Evolutionary conservation across 2,888 invertebrate species (phyloP), one percentile per base, ranked within the genome.

Genomic region (Didymodactylos carnosus): DNA sequence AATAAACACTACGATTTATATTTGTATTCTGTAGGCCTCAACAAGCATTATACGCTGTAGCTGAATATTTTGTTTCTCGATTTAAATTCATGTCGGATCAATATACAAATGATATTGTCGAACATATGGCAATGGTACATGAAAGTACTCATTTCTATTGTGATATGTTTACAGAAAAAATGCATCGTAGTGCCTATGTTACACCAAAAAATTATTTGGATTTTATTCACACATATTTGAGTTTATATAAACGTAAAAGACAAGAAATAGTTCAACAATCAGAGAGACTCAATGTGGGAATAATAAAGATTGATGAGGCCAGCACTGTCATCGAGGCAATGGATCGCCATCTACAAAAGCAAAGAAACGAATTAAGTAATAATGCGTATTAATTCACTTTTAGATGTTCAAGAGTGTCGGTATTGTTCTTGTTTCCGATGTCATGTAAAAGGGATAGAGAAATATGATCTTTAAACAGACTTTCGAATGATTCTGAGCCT

Each of bases 191-290:
- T 81, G 92, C 92, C 84, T 92, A 89, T 81, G 91, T 93, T 2
- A 93, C 93, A 0, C 93, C 93, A 0, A 92, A 91, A 79, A 92
- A 93, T 80, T 94, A 91, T 82, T 86, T 94, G 80, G 92, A 93
- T 83, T 92, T 87, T 80, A 89, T 94, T 75, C 87, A 88, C 73
- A 89, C 88, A 4, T 93, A 92, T 80, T 80, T 92, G 3, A 86
- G 86, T 76, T 84, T 93, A 39, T 83, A 93, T 53, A 88, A 89
- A 77, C 89, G 90, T 78, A 89, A 90, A 76, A 85, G 84, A 76
- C 81, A 81, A 27, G 86, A 81, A 75, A 87, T 86, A 43, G 80
- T 82, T 29, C 79, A 83, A 11, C 87, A 86, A 81, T 84, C 84
- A 76, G 73, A 89, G 77, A 86, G 89, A 75, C 82, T 90, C 23